These are phyloP conservation scores for Dichetophora obliterata DNA, from an alignment of 2,888 invertebrate species.

Conservation along the genomic window DNA sequence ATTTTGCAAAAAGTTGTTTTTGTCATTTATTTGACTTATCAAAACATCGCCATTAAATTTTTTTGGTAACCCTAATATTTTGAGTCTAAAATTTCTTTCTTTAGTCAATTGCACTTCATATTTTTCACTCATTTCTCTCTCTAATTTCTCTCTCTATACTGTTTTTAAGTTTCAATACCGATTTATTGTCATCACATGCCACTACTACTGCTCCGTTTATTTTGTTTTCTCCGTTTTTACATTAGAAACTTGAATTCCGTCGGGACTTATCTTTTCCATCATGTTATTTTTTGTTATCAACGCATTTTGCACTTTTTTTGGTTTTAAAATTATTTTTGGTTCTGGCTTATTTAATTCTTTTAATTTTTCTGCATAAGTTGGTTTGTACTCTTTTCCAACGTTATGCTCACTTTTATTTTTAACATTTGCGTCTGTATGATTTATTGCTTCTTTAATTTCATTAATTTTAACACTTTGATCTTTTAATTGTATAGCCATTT, in stretches of 20 bases:
- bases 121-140: not conserved
- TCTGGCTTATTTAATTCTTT: not conserved
- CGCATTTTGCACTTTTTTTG: not conserved
- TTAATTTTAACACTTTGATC: too few species aligned
- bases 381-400: too few species aligned
- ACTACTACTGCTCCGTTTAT: not conserved
- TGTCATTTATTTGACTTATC: not conserved
- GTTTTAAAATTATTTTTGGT: not conserved
- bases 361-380: not conserved
- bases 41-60: not conserved
- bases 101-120: constrained; percentile 4
- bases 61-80: not conserved
- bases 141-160: not conserved
- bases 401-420: not conserved
- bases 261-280: not conserved
- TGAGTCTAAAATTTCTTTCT: constrained; percentile 6
- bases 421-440: not conserved
- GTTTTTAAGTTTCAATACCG: constrained; percentile 4
- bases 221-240: not conserved
- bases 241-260: constrained; percentile 1
- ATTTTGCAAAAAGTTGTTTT: not conserved
- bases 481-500: too few species aligned
- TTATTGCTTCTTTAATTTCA: not conserved
- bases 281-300: not conserved
- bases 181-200: not conserved